Evolutionary conservation across 2,113 vertebrate genomes (phyloP), one percentile per base, ranked within the genome.

Genomic region (Paramormyrops kingsleyae): DNA sequence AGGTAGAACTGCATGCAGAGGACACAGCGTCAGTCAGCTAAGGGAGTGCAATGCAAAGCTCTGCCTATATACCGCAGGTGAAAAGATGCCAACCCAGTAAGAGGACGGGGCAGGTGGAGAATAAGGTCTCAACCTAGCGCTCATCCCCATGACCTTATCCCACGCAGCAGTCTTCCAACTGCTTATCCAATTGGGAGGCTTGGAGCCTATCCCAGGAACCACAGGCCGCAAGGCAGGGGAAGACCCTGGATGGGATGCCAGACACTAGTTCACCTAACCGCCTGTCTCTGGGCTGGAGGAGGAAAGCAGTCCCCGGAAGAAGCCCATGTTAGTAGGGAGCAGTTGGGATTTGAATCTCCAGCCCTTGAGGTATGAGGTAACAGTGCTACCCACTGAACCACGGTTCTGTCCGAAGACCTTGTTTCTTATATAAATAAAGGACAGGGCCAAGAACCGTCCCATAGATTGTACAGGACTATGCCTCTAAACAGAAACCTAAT

Each of bases 1-100:
- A 99, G 97, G 95, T 99, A 99, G 94, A 99, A 99, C 98, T 99
- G 96, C 15, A 96, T 90, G 27, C 94, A 91, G 89, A 90, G 93
- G 62, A 91, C 12, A 88, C 1, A 44, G 1, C 77, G 17, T 47
- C 39, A 24, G 83, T 9, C 21, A 24, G 19, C 21, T 42, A 42
- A 46, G 21, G 44, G 83, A n/a, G 83, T 24, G 19, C 19, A 19
- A 19, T 39, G 74, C 74, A 80, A 42, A 84, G 42, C 9, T 4
- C 6, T 24, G 83, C 83, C 83, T 10, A 10, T 46, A 84, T 47
- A 13, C 19, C 1, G 19, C 21, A 39, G 6, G 19, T 24, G 83
- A 83, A 8, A 10, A 44, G 9, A 39, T 19, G 77, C n/a, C 19
- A 83, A 17, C 77, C 42, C 39, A 83, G 39, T 24, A 83, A 44